Base-by-base conservation (phyloP, 2,888 invertebrate species). In the Eubasilissa splendida region DNA sequence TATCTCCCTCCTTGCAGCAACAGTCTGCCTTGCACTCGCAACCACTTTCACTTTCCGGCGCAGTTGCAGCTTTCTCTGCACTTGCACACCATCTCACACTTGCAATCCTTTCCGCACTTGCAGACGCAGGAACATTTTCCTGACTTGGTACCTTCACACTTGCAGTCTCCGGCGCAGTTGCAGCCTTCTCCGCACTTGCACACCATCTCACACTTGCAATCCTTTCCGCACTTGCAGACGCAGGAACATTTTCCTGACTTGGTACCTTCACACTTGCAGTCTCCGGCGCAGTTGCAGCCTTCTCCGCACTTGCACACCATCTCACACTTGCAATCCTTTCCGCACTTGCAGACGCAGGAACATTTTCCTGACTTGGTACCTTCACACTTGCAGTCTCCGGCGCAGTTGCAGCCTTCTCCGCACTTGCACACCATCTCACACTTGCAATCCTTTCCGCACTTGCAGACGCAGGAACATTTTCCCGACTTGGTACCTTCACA, bases 31-130 rank as follows among this genome's bases (percentile, higher is more conserved):
- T 53, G 77, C 82, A 82, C n/a, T 77, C 77, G 79, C 83, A 81
- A 59, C 56, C 10, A 22, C 22, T n/a, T 52, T 56, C 82, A 68
- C 79, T 58, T 60, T 31, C 74, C 82, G 5, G 52, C 71, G 66
- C 83, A 84, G 66, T 84, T 79, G 76, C 83, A 81, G 5, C 76
- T 79, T 14, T 77, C 76, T 10, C 56, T 59, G 65, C 83, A 83
- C 31, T 76, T 70, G 63, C 77, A 70, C 0, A 70, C 31, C 58
- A 56, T 54, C 9, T 54, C 52, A 56, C 80, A 77, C 65, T 83
- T 81, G 80, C 81, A 79, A n/a, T 78, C 56, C 42, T 66, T 59
- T 31, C 71, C 81, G 65, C 83, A 83, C 42, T 82, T 82, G 76
- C 80, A 83, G 75, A 31, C 74, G 14, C 79, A 65, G 50, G 52